These are phyloP conservation scores for Psilanteris sp. DNA, from an alignment of 1,140 invertebrate genomes.

Conservation along the genomic window DNA sequence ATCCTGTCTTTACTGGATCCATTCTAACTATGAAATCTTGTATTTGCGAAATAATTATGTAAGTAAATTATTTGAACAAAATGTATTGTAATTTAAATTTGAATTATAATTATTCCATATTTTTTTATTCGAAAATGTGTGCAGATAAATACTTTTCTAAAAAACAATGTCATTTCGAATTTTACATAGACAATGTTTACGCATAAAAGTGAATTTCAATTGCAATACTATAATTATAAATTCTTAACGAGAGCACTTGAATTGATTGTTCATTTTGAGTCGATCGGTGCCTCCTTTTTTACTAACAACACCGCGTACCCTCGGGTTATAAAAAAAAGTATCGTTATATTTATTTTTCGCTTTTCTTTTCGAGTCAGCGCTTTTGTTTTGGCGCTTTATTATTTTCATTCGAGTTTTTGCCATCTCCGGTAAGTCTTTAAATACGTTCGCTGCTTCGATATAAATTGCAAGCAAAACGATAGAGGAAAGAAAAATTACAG, in stretches of 20 bases:
- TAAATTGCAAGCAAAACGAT: constrained; percentile 17
- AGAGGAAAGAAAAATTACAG: constrained; percentile 2
- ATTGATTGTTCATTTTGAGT: constrained; percentile 52
- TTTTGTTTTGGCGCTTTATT: constrained; percentile 47
- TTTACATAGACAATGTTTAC: too few relatives aligned
- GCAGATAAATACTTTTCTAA: too few relatives aligned
- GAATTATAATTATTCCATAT: too few relatives aligned
- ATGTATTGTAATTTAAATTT: too few relatives aligned
- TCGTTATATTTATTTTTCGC: constrained; percentile 2
- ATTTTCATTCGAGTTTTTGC: constrained; percentile 35
- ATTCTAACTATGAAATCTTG: too few relatives aligned
- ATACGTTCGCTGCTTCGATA: constrained; percentile 15
- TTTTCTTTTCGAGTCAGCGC: constrained; percentile 8
- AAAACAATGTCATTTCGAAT: too few relatives aligned
- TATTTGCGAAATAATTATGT: too few relatives aligned
- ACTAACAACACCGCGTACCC: constrained; percentile 2
- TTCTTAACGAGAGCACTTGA: constrained; percentile 28
- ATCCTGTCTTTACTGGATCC: constrained; percentile 16
- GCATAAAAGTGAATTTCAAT: too few relatives aligned
- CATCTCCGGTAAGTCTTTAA: constrained; percentile 25
- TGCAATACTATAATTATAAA: too few relatives aligned
- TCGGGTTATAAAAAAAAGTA: constrained; percentile 8
- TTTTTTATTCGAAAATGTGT: too few relatives aligned
- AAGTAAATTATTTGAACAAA: too few relatives aligned
- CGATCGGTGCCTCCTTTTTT: constrained; percentile 34